Conservation (phyloP, 2,888 invertebrate genomes). For the Callyntrura sp. region DNA sequence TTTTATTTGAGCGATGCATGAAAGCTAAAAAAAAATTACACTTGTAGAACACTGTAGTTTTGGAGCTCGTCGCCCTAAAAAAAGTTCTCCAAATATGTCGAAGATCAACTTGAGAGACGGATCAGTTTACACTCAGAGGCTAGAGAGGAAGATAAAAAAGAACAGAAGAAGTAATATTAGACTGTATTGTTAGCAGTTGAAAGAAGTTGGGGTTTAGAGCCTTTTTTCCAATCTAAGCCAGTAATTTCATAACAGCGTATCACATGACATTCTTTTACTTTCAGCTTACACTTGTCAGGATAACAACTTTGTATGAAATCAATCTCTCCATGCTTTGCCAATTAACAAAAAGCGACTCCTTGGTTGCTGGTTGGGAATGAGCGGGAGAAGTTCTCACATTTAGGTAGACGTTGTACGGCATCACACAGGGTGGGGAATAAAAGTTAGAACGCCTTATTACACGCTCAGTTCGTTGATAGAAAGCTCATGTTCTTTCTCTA, state of each 20-base stretch:
- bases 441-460: too few relatives aligned
- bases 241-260: constrained; percentile 30
- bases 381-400: neutral
- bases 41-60: constrained; percentile 15
- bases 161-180: constrained; percentile 26
- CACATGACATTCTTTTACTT: constrained; percentile 64
- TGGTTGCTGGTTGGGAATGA: neutral
- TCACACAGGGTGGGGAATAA: too few relatives aligned
- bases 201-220: constrained; percentile 19
- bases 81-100: constrained; percentile 54
- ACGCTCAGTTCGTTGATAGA: too few relatives aligned
- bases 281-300: constrained; percentile 51
- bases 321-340: constrained; percentile 46
- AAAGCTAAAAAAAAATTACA: neutral
- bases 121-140: constrained; percentile 27
- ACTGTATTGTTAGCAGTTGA: too few relatives aligned
- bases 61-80: neutral
- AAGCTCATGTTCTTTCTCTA: neutral
- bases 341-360: constrained; percentile 52
- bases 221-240: constrained; percentile 62
- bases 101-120: constrained; percentile 61
- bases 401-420: too few relatives aligned
- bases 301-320: constrained; percentile 52
- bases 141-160: neutral
- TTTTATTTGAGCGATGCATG: constrained; percentile 8